Base-by-base conservation (phyloP, 2,797 vertebrate genomes). In the Tadarida brasiliensis region DNA sequence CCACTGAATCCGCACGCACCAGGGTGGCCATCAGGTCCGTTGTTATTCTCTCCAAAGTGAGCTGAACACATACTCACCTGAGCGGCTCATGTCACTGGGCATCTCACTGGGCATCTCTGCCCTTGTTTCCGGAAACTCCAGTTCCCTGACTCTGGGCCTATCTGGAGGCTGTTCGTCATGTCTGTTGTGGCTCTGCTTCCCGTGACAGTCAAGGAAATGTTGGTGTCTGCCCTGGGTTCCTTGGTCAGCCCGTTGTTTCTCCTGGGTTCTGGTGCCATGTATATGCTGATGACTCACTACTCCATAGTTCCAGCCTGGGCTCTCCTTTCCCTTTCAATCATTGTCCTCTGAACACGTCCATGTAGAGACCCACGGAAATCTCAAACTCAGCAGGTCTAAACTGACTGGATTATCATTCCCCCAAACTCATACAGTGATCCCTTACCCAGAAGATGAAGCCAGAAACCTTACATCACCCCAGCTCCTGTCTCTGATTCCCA, bases 391-490 rank as follows among this genome's bases (percentile, higher is more conserved):
- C 10, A 49, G 24, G 2, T 28, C 30, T 51, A 28, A 49, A 1
- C 12, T 1, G 33, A 49, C 15, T 47, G 3, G 33, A 3, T 51
- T 19, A 3, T 11, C 28, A 57, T 71, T 89, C 5, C 57, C 11
- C 11, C 11, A 19, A 6, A 9, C 7, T 84, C 20, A 39, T 17
- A 11, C 2, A 26, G 0, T 14, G 0, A 59, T 33, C 20, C 0
- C 49, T 90, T 4, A 56, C 22, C 28, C 20, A n/a, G 8, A 70
- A 19, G n/a, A 44, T 14, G 1, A 84, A 90, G 24, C 22, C 28
- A 51, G 33, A 78, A 57, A 73, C 2, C 20, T 30, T 5, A 5
- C 67, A 9, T 57, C 17, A 33, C 12, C 44, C 11, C 10, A 63
- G 28, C 6, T 80, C 33, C 28, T 33, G 67, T 35, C 33, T 87